Conservation (phyloP, 1,140 invertebrate species). For the Dendroctonus valens region DNA sequence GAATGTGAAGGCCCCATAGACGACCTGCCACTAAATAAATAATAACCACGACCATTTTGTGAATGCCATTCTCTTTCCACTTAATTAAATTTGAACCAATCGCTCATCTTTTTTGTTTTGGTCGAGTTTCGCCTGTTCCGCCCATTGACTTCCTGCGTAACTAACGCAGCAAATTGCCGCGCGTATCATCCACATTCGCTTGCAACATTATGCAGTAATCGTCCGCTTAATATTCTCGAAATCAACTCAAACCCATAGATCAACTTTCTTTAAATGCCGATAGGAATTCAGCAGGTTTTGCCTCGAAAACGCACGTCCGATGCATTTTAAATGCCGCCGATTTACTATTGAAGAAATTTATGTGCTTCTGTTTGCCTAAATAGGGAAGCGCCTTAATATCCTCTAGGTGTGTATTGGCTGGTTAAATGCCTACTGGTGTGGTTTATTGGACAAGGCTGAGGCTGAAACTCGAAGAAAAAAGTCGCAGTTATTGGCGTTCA, state of each 20-base stretch:
- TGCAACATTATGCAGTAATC: neutral
- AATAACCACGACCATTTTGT: neutral
- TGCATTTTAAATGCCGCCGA: conserved; percentile 2
- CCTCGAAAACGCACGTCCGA: neutral
- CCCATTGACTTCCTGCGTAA: conserved; percentile 8
- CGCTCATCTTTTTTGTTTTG: conserved; percentile 14
- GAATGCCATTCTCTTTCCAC: conserved; percentile 10
- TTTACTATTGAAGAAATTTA: no score
- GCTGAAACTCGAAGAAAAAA: no score
- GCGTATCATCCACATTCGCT: no score
- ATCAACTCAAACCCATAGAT: conserved; percentile 14
- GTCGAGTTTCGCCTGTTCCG: conserved; percentile 10
- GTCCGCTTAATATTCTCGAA: conserved; percentile 13
- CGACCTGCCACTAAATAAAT: no score
- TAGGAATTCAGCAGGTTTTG: conserved; percentile 9
- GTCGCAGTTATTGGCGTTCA: no score
- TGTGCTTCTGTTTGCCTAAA: no score
- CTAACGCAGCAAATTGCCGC: no score
- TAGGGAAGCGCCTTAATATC: no score
- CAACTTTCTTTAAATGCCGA: conserved; percentile 11
- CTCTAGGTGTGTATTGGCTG: no score
- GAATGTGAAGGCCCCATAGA: no score
- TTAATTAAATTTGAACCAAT: conserved; percentile 17
- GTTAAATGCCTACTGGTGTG: no score
- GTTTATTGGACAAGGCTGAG: no score